Percentiles rank a stretch among this genome's conserved stretches.
phyloP scores from a whole-genome alignment of 1,140 invertebrate species.

The Platorchestia sp. region DNA sequence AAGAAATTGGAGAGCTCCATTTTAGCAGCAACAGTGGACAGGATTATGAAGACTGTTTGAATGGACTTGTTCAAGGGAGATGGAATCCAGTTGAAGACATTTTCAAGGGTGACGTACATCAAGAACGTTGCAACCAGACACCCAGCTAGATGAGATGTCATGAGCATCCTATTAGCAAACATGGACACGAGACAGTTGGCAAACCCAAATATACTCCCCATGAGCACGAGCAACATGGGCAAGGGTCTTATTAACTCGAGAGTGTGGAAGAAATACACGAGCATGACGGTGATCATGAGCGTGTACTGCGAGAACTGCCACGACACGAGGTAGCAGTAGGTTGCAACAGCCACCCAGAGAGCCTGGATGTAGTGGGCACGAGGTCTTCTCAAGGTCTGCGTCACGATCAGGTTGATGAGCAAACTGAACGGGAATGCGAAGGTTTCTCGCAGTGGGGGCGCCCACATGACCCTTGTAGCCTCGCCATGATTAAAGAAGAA shows the following conservation, averaged over 20 bases:
- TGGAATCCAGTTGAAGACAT: slow-evolving; percentile 68
- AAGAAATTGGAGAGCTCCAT: slow-evolving; percentile 72
- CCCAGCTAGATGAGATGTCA: slow-evolving; percentile 78
- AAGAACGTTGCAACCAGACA: slow-evolving; percentile 70
- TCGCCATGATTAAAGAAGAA: slow-evolving; percentile 88
- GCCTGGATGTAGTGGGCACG: slow-evolving; percentile 60
- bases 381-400: slow-evolving; percentile 68
- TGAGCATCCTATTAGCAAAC: slow-evolving; percentile 79
- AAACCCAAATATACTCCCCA: slow-evolving; percentile 71
- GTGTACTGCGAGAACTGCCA: slow-evolving; percentile 88
- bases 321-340: slow-evolving; percentile 74
- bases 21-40: slow-evolving; percentile 73
- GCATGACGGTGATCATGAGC: slow-evolving; percentile 78
- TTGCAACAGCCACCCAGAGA: slow-evolving; percentile 67
- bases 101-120: slow-evolving; percentile 71
- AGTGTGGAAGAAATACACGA: slow-evolving; percentile 65
- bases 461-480: slow-evolving; percentile 83
- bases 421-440: slow-evolving; percentile 82
- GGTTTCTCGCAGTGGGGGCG: slow-evolving; percentile 85
- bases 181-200: slow-evolving; percentile 73
- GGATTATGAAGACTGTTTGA: slow-evolving; percentile 70
- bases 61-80: slow-evolving; percentile 70
- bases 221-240: slow-evolving; percentile 63
- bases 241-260: slow-evolving; percentile 61
- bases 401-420: slow-evolving; percentile 70